Evolutionary conservation across 2,797 vertebrate species (phyloP).

Genomic region (Chrysocyon brachyurus): DNA sequence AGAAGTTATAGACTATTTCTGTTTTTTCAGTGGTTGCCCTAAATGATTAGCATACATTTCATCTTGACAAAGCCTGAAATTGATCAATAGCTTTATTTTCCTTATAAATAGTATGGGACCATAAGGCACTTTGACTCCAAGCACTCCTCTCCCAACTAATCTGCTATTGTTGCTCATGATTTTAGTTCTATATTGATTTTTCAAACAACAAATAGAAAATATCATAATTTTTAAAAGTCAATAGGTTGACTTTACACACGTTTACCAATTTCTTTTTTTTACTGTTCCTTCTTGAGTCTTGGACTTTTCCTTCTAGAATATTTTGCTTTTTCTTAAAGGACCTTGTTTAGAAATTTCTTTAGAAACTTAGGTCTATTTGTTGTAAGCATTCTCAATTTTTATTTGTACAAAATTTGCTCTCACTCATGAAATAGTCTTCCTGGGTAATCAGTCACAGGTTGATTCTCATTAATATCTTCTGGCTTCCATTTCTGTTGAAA

Average conservation of each 20-base stretch:
- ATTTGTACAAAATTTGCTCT: slow-evolving; percentile 20
- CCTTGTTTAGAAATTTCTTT: neutral
- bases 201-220: slow-evolving; percentile 10
- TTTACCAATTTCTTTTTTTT: slow-evolving; percentile 25
- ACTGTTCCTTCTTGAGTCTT: neutral
- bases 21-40: neutral
- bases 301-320: neutral
- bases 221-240: neutral
- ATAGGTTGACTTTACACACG: neutral
- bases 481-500: neutral
- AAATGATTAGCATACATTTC: neutral
- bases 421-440: neutral
- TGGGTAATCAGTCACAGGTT: neutral
- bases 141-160: neutral
- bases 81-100: neutral
- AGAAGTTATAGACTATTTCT: neutral
- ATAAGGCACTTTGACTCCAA: neutral
- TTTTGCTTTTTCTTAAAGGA: slow-evolving; percentile 29
- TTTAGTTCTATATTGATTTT: slow-evolving; percentile 31
- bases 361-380: neutral
- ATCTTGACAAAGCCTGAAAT: slow-evolving; percentile 7
- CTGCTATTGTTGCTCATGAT: neutral
- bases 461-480: neutral
- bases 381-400: neutral
- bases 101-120: neutral